Percentiles rank a stretch among this genome's conserved stretches.
Evolutionary conservation across 1,140 invertebrate genomes (phyloP).

Genomic region (Cherax quadricarinatus): DNA sequence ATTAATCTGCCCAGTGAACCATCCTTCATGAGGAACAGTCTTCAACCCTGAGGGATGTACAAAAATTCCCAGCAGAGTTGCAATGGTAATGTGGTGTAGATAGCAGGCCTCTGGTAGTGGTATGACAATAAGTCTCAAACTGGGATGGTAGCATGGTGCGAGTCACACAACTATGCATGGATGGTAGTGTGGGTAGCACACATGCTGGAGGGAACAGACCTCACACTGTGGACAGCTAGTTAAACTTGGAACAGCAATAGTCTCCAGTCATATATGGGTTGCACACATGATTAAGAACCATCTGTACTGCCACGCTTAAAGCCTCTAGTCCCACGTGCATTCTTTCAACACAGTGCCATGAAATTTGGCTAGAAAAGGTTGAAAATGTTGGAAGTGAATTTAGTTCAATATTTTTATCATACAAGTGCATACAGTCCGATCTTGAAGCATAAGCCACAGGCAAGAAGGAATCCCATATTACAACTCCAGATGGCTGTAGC

Average conservation of each 20-base stretch:
- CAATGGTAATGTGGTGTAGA: too few relatives aligned
- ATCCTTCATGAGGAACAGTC: too few relatives aligned
- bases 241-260: conserved; percentile 41
- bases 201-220: too few relatives aligned
- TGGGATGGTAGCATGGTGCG: too few relatives aligned
- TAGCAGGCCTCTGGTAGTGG: too few relatives aligned
- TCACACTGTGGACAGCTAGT: background rate
- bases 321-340: conserved; percentile 51
- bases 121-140: too few relatives aligned
- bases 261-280: conserved; percentile 37
- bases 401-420: background rate
- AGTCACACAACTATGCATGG: too few relatives aligned
- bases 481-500: conserved; percentile 16
- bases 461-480: conserved; percentile 61
- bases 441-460: conserved; percentile 27
- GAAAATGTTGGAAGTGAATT: background rate
- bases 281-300: conserved; percentile 45
- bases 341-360: conserved; percentile 49
- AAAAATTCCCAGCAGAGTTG: too few relatives aligned
- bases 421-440: conserved; percentile 32
- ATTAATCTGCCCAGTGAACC: too few relatives aligned
- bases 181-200: too few relatives aligned
- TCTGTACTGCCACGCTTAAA: conserved; percentile 51
- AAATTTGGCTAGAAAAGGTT: background rate
- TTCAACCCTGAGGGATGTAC: too few relatives aligned